phyloP scores from a whole-genome alignment of 2,797 vertebrate genomes.

The Poecilia picta region DNA sequence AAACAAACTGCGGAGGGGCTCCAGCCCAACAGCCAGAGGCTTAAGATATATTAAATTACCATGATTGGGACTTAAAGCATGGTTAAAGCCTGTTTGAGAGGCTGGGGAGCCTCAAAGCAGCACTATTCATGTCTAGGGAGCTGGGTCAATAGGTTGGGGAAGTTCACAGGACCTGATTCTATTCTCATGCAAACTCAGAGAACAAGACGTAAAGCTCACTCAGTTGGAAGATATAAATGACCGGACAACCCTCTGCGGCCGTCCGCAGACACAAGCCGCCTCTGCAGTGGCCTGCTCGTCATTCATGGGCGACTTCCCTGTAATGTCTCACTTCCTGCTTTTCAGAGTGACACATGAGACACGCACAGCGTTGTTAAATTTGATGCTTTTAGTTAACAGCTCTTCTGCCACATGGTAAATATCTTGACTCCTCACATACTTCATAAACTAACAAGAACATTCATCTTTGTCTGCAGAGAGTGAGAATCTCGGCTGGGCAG shows the following conservation, averaged over 20 bases:
- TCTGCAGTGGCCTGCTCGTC: conserved; percentile 80
- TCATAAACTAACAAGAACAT: not conserved
- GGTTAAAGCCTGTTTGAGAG: conserved; percentile 92
- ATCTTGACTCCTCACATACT: not conserved
- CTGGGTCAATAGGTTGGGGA: conserved; percentile 93
- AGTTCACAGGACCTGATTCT: conserved; percentile 93
- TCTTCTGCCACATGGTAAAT: not conserved
- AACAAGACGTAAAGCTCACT: conserved; percentile 89
- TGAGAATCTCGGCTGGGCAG: not conserved
- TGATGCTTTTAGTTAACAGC: not conserved
- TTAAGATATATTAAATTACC: conserved; percentile 99
- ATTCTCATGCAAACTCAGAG: conserved; percentile 96
- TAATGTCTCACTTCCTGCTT: conserved; percentile 40
- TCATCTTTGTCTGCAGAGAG: not conserved
- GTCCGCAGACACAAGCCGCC: conserved; percentile 75
- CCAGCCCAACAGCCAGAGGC: conserved; percentile 90
- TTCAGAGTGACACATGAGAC: conserved; percentile 8
- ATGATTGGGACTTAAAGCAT: conserved; percentile 97
- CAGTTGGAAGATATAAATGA: conserved; percentile 97
- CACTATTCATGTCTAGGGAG: conserved; percentile 91
- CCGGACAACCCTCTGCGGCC: conserved; percentile 88
- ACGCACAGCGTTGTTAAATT: not conserved
- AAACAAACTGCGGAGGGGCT: conserved; percentile 93
- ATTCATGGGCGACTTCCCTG: conserved; percentile 68
- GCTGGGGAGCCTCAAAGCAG: conserved; percentile 86